Percentiles rank a stretch among this genome's conserved stretches.
Conservation (phyloP, 1,140 invertebrate genomes). For the Saccostrea echinata region DNA sequence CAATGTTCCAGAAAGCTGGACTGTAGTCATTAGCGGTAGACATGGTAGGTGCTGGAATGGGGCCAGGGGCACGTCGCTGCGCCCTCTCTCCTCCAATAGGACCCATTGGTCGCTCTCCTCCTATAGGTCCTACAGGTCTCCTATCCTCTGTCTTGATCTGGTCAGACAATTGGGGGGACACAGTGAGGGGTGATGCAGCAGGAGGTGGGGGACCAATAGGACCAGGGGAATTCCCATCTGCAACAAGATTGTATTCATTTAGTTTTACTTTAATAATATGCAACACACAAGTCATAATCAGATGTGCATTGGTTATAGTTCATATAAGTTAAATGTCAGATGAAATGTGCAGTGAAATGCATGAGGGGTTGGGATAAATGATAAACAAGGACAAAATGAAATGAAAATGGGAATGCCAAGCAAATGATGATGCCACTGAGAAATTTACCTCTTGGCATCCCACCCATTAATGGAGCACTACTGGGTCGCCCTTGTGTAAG, state of each 20-base stretch:
- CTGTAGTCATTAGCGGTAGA: conserved; percentile 54
- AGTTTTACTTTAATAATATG: no score
- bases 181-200: conserved; percentile 64
- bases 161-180: conserved; percentile 65
- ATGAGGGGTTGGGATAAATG: background rate
- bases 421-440: background rate
- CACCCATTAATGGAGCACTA: conserved; percentile 72
- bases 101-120: conserved; percentile 60
- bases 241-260: conserved; percentile 29
- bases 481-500: conserved; percentile 67
- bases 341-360: background rate
- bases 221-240: conserved; percentile 62
- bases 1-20: conserved; percentile 65
- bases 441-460: conserved; percentile 63
- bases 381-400: background rate
- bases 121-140: conserved; percentile 67
- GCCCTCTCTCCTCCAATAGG: conserved; percentile 65
- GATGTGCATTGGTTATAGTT: no score
- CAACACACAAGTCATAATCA: no score
- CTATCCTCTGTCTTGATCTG: conserved; percentile 61
- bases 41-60: conserved; percentile 30
- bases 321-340: no score
- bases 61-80: conserved; percentile 64
- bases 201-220: conserved; percentile 63
- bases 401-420: background rate